Conservation (phyloP, 2,797 vertebrate genomes). For the Lepilemur septentrionalis region DNA sequence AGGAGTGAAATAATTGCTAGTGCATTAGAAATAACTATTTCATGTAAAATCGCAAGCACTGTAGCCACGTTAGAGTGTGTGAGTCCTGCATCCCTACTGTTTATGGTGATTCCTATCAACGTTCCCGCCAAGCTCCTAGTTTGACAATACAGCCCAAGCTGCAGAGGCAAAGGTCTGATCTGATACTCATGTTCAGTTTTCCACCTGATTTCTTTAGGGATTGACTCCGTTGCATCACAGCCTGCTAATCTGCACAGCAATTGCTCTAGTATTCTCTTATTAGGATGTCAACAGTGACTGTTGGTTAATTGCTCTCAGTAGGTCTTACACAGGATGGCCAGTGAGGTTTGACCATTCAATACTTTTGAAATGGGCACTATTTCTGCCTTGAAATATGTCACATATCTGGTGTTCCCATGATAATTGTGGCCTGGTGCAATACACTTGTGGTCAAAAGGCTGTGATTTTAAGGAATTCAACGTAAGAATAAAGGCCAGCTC, state of each 20-base stretch:
- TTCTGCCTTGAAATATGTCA: background rate
- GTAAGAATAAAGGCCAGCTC: background rate
- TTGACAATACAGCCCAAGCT: no score
- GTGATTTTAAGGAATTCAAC: background rate
- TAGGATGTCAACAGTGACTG: background rate
- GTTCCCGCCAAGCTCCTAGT: no score
- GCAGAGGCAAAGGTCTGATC: background rate
- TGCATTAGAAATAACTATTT: fast-evolving
- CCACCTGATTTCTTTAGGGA: background rate
- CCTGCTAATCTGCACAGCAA: background rate
- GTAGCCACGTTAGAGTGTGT: background rate
- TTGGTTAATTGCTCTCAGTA: background rate
- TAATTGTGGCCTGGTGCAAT: background rate
- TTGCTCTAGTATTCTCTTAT: background rate
- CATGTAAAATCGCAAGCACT: background rate
- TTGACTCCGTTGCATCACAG: background rate
- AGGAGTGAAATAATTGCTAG: no score
- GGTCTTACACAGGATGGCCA: background rate
- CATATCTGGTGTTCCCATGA: background rate
- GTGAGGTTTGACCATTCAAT: background rate
- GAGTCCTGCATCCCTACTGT: fast-evolving
- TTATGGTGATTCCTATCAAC: fast-evolving
- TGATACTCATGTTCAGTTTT: background rate
- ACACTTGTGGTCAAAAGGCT: background rate
- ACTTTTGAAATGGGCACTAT: background rate